Percentiles rank a stretch among this genome's conserved stretches.
Evolutionary conservation across 2,888 invertebrate species (phyloP).

Genomic region (Notodonta ziczac): DNA sequence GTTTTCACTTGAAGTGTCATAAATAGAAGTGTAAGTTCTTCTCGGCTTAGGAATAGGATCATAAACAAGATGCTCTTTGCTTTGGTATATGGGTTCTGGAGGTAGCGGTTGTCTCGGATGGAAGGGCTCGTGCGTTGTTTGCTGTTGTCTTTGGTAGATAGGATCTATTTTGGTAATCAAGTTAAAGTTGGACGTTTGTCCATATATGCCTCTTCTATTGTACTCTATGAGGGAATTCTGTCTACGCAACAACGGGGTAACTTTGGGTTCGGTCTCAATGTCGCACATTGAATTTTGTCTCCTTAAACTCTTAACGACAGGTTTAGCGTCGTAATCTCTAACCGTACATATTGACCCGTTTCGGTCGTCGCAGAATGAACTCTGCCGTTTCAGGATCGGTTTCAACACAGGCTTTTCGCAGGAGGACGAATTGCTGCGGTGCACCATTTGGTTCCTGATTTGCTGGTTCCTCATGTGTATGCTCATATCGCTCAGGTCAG

Average conservation of each 20-base stretch:
- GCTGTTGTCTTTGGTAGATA: constrained; percentile 82
- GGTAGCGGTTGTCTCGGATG: constrained; percentile 80
- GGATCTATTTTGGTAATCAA: constrained; percentile 84
- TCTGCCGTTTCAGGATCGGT: constrained; percentile 80
- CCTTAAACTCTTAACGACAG: constrained; percentile 67
- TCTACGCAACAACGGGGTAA: constrained; percentile 80
- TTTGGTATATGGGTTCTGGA: constrained; percentile 82
- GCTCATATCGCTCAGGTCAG: constrained; percentile 73
- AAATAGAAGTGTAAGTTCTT: constrained; percentile 77
- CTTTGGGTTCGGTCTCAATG: constrained; percentile 83
- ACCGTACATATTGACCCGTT: constrained; percentile 76
- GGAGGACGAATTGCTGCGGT: constrained; percentile 79
- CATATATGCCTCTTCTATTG: constrained; percentile 77
- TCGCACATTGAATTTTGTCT: constrained; percentile 82
- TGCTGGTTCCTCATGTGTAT: constrained; percentile 75
- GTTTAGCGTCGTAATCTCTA: constrained; percentile 77
- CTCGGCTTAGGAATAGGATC: constrained; percentile 82
- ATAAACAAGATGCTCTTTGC: constrained; percentile 78
- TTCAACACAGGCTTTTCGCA: constrained; percentile 78
- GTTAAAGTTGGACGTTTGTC: constrained; percentile 78
- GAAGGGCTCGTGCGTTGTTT: constrained; percentile 79
- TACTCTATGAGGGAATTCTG: constrained; percentile 83
- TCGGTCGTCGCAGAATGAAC: constrained; percentile 79
- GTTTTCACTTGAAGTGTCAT: constrained; percentile 77
- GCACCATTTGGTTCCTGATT: constrained; percentile 77